Percentiles rank a stretch among this genome's conserved stretches.
These are phyloP conservation scores for Rhinogobius similis DNA, from an alignment of 2,113 vertebrate genomes.

Conservation along the genomic window DNA sequence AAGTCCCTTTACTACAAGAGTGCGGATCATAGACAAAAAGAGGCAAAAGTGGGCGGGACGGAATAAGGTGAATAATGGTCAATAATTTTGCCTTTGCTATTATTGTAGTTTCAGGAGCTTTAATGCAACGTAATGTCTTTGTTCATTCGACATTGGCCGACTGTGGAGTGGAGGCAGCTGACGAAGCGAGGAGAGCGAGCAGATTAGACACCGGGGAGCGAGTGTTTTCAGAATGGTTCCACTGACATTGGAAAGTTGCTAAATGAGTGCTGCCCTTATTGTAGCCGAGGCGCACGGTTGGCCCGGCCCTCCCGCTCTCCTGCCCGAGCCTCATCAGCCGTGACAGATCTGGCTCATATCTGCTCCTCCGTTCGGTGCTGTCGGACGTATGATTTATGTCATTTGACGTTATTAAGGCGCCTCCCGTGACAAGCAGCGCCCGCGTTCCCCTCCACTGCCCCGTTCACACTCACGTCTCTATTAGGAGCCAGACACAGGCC, in stretches of 20 bases:
- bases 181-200: conserved; percentile 36
- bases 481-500: conserved; percentile 22
- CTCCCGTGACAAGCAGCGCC: conserved; percentile 61
- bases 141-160: conserved; percentile 41
- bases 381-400: conserved; percentile 69
- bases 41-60: too few species aligned
- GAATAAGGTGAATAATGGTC: too few species aligned
- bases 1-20: too few species aligned
- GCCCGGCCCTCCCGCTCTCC: conserved; percentile 30
- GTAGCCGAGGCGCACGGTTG: conserved; percentile 20
- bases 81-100: too few species aligned
- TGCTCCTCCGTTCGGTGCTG: conserved; percentile 60
- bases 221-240: conserved; percentile 32
- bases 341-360: conserved; percentile 68
- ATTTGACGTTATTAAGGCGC: conserved; percentile 70
- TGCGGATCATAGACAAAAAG: too few species aligned
- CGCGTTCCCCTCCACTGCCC: conserved; percentile 32
- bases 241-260: conserved; percentile 39
- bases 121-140: too few species aligned
- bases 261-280: conserved; percentile 49
- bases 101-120: too few species aligned
- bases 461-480: conserved; percentile 19
- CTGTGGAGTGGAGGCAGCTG: conserved; percentile 14
- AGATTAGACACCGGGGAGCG: conserved; percentile 26
- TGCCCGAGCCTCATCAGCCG: conserved; percentile 36